These are phyloP conservation scores for Cryptophagus acutangulus DNA, from an alignment of 2,888 invertebrate species.

Conservation along the genomic window DNA sequence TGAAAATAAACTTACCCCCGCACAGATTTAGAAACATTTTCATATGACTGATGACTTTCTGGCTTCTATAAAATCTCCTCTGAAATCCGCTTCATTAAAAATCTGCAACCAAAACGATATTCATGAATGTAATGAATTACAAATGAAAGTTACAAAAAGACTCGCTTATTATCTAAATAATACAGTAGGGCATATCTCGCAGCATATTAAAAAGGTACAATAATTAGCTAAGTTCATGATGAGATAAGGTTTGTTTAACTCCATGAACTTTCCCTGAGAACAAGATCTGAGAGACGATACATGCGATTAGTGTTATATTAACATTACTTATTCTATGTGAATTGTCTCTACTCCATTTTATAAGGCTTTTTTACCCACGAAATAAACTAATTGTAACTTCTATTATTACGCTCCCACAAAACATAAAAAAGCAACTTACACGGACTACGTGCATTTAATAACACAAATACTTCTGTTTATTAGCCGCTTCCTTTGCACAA, in stretches of 20 bases:
- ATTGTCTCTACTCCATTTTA: constrained; percentile 25
- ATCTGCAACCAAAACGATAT: constrained; percentile 1
- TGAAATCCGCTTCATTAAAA: too few species aligned
- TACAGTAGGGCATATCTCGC: constrained; percentile 22
- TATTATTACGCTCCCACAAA: constrained; percentile 18
- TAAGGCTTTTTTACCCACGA: constrained; percentile 22
- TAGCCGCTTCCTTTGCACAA: too few species aligned
- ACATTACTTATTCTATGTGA: constrained; percentile 36
- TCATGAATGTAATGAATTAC: too few species aligned
- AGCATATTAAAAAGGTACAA: constrained; percentile 32
- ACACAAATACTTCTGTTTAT: too few species aligned
- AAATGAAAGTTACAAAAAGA: too few species aligned
- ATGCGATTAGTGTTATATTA: constrained; percentile 35
- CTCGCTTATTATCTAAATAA: constrained; percentile 25
- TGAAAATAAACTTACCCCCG: constrained; percentile 20
- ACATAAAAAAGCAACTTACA: too few species aligned
- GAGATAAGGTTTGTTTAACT: constrained; percentile 33
- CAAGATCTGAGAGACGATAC: constrained; percentile 34
- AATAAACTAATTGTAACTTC: constrained; percentile 26
- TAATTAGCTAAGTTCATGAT: constrained; percentile 34
- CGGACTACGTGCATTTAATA: too few species aligned
- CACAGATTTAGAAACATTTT: background rate
- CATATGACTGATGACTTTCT: too few species aligned
- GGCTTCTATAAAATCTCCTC: too few species aligned
- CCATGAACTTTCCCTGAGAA: constrained; percentile 36